A percentile compares a stretch with the other conserved stretches of the same genome.
Evolutionary conservation across 2,888 invertebrate genomes (phyloP).

Genomic region (Drosophila formosana): DNA sequence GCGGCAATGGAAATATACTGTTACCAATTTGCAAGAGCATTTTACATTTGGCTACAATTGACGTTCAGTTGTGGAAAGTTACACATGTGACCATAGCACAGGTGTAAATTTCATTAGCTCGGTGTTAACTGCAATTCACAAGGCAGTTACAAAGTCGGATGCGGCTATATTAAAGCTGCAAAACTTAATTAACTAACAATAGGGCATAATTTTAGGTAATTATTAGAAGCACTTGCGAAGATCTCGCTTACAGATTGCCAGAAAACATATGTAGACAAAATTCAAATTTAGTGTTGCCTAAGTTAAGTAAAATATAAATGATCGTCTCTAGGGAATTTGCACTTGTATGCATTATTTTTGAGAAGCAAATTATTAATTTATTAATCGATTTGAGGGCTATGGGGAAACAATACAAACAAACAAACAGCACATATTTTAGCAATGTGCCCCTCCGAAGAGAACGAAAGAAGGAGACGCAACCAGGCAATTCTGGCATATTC

Average conservation of each 20-base stretch:
- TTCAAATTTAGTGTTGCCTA: not conserved
- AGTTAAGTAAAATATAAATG: not conserved
- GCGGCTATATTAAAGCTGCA: not conserved
- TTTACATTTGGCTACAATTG: slow-evolving; percentile 14
- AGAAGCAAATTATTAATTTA: not conserved
- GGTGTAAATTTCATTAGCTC: slow-evolving; percentile 56
- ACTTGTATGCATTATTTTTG: not conserved
- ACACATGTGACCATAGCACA: slow-evolving; percentile 62
- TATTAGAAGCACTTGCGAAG: slow-evolving; percentile 2
- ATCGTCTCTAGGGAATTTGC: not conserved
- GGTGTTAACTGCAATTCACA: slow-evolving; percentile 48
- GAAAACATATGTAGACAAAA: not conserved
- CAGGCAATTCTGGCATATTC: slow-evolving; percentile 41
- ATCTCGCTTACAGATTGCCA: too few species aligned
- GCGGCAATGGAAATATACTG: slow-evolving; percentile 28
- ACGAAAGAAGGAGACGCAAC: slow-evolving; percentile 4
- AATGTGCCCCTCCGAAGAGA: slow-evolving; percentile 11
- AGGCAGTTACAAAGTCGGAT: slow-evolving; percentile 11
- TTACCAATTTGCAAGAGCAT: slow-evolving; percentile 10
- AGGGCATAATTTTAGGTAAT: slow-evolving; percentile 1
- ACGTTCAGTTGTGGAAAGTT: slow-evolving; percentile 48
- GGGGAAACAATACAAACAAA: slow-evolving; percentile 6
- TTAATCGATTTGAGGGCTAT: too few species aligned
- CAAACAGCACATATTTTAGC: slow-evolving; percentile 35
- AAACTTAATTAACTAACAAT: slow-evolving; percentile 27